Evolutionary conservation across 2,888 invertebrate species (phyloP), one percentile per base, ranked within the genome.

Genomic region (Parnassius glacialis): DNA sequence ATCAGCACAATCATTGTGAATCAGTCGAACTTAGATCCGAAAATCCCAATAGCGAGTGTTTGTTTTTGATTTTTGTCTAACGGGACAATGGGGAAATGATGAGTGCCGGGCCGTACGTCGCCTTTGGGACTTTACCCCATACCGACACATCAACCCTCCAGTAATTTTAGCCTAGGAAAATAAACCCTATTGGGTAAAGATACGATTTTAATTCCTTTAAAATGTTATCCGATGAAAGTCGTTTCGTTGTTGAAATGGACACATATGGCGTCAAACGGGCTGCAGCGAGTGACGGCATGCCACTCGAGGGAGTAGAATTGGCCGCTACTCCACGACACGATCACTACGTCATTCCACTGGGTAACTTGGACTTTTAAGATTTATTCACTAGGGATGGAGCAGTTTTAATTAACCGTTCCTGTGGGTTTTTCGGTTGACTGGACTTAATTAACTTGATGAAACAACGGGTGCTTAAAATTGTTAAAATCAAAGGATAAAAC

Each of bases 61-160:
- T 91, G 89, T 90, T 89, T 90, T 90, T 90, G 90, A 90, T 91
- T 91, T 91, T 90, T 90, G 90, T 90, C 86, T 90, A 91, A 90
- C 90, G 90, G 90, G 90, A 90, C 91, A 91, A 91, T 91, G 87
- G 91, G 91, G 90, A 90, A 90, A 90, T 90, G 91, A 90, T 90
- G 91, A 91, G 89, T 87, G 81, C 83, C 80, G 86, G 78, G 83
- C 83, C 75, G 81, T 80, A 85, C 85, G 82, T 83, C 79, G 83
- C 91, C 89, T 87, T 73, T 88, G 90, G 90, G 90, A 90, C 77
- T 84, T 86, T 84, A 85, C 90, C 89, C 90, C 80, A 83, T 78
- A 75, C 81, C 75, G 70, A 71, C 75, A 75, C 78, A 70, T 73
- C 81, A 81, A 80, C 88, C 85, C 84, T 75, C 71, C 63, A 57